Evolutionary conservation across 2,797 vertebrate species (phyloP).

Genomic region (Avahi laniger): DNA sequence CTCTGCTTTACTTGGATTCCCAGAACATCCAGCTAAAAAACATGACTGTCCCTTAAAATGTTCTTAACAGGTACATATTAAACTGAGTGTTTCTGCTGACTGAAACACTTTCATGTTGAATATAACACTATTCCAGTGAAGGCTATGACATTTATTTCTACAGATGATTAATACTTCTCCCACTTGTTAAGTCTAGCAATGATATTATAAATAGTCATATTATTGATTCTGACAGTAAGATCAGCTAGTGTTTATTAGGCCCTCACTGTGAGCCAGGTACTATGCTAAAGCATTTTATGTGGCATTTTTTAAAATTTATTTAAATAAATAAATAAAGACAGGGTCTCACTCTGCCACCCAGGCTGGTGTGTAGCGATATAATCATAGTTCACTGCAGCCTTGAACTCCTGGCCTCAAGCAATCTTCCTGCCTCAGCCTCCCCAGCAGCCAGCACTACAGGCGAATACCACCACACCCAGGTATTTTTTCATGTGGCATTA

Average conservation of each 20-base stretch:
- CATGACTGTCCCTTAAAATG: background rate
- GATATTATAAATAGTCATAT: background rate
- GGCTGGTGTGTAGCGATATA: background rate
- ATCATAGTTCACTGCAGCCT: background rate
- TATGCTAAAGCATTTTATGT: background rate
- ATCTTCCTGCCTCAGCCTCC: background rate
- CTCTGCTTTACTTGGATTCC: constrained; percentile 2
- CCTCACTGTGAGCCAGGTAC: background rate
- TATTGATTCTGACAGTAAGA: background rate
- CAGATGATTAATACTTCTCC: background rate
- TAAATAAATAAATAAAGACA: background rate
- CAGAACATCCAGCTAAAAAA: background rate
- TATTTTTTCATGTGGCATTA: background rate
- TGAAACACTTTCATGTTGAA: background rate
- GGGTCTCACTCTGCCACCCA: background rate
- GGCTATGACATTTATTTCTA: background rate
- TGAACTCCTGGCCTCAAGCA: background rate
- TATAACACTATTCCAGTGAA: background rate
- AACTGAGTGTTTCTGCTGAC: background rate
- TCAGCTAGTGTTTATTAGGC: background rate
- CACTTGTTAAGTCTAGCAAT: background rate
- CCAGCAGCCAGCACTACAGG: background rate
- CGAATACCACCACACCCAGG: background rate
- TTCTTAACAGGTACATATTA: background rate
- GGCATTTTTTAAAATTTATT: background rate